Conservation (phyloP, 2,797 vertebrate genomes). For the Chromobotia macracanthus region DNA sequence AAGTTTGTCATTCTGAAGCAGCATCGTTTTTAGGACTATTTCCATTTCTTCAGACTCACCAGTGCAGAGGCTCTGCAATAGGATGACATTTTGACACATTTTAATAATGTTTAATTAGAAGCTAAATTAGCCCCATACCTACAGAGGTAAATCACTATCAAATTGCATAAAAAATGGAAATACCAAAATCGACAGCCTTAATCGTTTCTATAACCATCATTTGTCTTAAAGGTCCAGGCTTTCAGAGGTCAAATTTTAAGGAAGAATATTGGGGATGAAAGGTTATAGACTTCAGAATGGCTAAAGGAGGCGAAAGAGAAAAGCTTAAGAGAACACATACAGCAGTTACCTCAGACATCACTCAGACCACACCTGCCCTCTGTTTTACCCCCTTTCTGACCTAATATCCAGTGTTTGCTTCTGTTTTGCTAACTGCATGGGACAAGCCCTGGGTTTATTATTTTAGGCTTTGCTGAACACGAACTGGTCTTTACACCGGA, state of each 20-base stretch:
- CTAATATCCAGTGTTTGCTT: constrained; percentile 78
- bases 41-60: too few species aligned
- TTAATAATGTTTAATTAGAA: neutral
- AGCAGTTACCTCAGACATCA: constrained; percentile 74
- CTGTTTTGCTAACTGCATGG: constrained; percentile 87
- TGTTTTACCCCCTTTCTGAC: constrained; percentile 43
- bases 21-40: too few species aligned
- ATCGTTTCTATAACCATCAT: constrained; percentile 36
- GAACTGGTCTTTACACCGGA: constrained; percentile 97
- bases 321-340: constrained; percentile 53
- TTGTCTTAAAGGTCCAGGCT: constrained; percentile 68
- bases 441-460: constrained; percentile 92
- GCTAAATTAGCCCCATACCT: neutral
- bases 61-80: too few species aligned
- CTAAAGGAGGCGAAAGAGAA: constrained; percentile 36
- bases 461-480: constrained; percentile 99
- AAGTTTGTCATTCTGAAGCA: too few species aligned
- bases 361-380: constrained; percentile 47
- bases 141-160: constrained; percentile 80
- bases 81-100: too few species aligned
- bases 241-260: constrained; percentile 78
- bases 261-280: constrained; percentile 69
- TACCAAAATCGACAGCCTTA: constrained; percentile 82
- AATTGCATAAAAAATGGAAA: constrained; percentile 87
- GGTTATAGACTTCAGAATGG: constrained; percentile 79